Percentiles rank a stretch among this genome's conserved stretches.
phyloP scores from a whole-genome alignment of 1,140 invertebrate genomes.

The Drosophila burlai region DNA sequence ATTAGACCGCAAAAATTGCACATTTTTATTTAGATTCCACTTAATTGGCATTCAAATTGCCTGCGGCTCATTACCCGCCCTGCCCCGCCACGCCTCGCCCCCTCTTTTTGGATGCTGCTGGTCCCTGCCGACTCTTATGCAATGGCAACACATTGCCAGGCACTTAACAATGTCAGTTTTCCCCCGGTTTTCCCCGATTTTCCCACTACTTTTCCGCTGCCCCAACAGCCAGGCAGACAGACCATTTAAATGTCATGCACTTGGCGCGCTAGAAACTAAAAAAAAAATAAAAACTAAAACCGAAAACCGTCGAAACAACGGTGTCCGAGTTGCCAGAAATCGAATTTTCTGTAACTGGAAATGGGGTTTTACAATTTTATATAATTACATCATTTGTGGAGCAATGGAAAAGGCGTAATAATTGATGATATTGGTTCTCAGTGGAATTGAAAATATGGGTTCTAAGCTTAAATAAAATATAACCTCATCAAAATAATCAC shows the following conservation, averaged over 20 bases:
- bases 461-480: not conserved
- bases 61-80: constrained; percentile 47
- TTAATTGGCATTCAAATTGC: constrained; percentile 57
- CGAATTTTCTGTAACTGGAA: constrained; percentile 20
- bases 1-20: constrained; percentile 25
- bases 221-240: constrained; percentile 4
- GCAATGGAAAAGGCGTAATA: not conserved
- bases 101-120: not conserved
- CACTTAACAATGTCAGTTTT: constrained; percentile 68
- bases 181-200: not conserved
- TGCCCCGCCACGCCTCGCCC: not conserved
- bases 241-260: constrained; percentile 79
- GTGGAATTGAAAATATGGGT: not conserved
- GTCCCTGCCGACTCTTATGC: constrained; percentile 23
- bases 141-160: constrained; percentile 39
- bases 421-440: not conserved
- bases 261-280: constrained; percentile 70
- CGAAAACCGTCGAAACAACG: not conserved
- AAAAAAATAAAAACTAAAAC: constrained; percentile 51
- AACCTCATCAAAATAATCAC: too few relatives aligned
- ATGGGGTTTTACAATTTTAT: constrained; percentile 5
- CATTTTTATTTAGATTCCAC: constrained; percentile 45
- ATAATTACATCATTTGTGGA: not conserved
- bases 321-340: constrained; percentile 9
- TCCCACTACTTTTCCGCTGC: not conserved